Conservation (phyloP, 1,140 invertebrate genomes). For the Chrysopa pallens region DNA sequence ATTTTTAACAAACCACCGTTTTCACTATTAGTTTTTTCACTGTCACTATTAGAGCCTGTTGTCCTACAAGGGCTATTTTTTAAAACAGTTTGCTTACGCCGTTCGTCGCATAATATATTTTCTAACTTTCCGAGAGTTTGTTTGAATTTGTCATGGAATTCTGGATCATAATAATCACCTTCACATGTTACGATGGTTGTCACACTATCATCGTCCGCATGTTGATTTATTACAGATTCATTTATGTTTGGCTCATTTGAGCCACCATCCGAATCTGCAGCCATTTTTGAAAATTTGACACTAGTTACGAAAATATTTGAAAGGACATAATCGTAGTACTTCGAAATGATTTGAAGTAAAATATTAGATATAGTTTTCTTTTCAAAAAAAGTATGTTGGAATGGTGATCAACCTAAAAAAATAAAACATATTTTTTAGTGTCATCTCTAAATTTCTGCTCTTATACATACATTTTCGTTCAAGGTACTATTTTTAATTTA, state of each 20-base stretch:
- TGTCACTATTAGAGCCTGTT: not conserved
- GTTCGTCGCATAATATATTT: slow-evolving; percentile 48
- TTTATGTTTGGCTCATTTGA: slow-evolving; percentile 26
- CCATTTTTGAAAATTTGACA: slow-evolving; percentile 32
- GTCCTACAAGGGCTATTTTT: not conserved
- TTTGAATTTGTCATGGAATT: slow-evolving; percentile 48
- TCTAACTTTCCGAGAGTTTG: slow-evolving; percentile 46
- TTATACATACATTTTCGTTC: no score
- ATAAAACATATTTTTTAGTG: slow-evolving; percentile 10
- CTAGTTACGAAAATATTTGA: no score
- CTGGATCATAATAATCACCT: slow-evolving; percentile 58
- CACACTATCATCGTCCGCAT: not conserved
- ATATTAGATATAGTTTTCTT: not conserved
- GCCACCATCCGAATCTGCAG: slow-evolving; percentile 55
- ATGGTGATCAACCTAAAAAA: slow-evolving; percentile 5
- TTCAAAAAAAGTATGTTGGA: not conserved
- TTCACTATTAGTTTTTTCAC: not conserved
- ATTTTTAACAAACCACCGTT: slow-evolving; percentile 33
- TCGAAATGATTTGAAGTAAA: slow-evolving; percentile 1
- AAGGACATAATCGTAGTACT: slow-evolving; percentile 8
- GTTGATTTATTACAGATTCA: not conserved
- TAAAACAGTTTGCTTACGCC: slow-evolving; percentile 6
- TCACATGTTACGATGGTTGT: slow-evolving; percentile 60
- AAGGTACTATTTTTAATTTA: no score
- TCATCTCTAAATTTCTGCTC: no score